phyloP scores from a whole-genome alignment of 2,797 vertebrate species.

The Alcedo quadribrachys region DNA sequence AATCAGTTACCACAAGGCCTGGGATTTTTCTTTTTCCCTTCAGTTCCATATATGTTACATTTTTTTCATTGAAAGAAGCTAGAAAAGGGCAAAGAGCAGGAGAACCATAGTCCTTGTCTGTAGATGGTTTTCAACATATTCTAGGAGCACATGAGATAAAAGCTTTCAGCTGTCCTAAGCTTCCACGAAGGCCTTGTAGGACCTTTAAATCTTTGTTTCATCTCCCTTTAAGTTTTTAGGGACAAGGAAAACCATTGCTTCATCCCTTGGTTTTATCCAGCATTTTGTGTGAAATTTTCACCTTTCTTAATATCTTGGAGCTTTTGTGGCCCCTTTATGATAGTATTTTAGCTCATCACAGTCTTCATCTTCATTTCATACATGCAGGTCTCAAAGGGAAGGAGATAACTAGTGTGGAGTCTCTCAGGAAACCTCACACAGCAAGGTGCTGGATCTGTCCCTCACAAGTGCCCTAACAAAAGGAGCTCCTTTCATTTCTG shows the following conservation, averaged over 20 bases:
- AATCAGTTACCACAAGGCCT: neutral
- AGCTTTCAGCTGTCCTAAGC: neutral
- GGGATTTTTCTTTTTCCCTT: slow-evolving; percentile 10
- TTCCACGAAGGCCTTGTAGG: neutral
- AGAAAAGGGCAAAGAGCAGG: slow-evolving; percentile 7
- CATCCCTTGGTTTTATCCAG: neutral
- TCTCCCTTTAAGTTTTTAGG: neutral
- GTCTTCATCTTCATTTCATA: neutral
- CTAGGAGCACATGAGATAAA: neutral
- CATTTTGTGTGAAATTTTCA: neutral
- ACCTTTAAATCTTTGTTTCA: neutral
- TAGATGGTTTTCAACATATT: neutral
- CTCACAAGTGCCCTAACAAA: neutral
- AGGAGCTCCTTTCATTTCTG: neutral
- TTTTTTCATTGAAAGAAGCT: neutral
- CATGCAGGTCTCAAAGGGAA: neutral
- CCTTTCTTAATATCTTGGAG: neutral
- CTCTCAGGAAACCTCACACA: neutral
- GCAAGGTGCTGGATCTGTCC: neutral
- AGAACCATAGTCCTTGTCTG: neutral
- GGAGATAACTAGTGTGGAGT: neutral
- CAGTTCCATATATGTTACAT: neutral
- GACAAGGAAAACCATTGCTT: neutral
- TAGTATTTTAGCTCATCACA: neutral
- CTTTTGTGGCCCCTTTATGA: neutral